Evolutionary conservation across 64 coral and sea anemone genomes (phyloP), one percentile per base, ranked within the genome.

Genomic region (Stylophora pistillata): DNA sequence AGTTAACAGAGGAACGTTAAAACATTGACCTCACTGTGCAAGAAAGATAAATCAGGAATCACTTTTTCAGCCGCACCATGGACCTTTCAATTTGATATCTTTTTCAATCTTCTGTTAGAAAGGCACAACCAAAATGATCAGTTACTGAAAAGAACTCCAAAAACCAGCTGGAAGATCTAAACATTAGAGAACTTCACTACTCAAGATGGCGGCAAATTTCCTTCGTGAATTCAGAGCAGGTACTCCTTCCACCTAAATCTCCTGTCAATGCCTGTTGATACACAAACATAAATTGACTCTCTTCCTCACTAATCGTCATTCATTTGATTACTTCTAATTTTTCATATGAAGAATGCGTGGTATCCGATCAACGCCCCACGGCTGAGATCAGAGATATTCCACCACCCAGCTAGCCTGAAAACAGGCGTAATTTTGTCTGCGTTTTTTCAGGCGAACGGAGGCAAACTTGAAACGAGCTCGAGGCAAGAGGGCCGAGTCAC

Each of bases 221-320:
- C 55, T 90, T 72, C 54, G 97, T 99, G 60, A 99, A 99, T 55
- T 92, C 89, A 6, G 97, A 99, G 53, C 97, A 99, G 2, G 77
- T 93, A 9, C 90, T 79, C 16, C 86, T 63, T 16, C 97, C 97
- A 63, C 97, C 97, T 73, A 99, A 88, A 81, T 99, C 97, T 11
- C 97, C 93, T 14, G 97, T 99, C 41, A 95, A 77, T 3, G 95
- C 89, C 97, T 99, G 64, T 78, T 30, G 80, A 55, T 11, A 81
- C 15, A 73, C 34, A 47, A 73, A 29, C 20, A 72, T 5, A 60
- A 29, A 70, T 53, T 71, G 18, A 13, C 5, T 10, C 15, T 3
- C 14, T 18, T 27, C 23, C 76, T 26, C 20, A 7, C 37, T 47
- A 7, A 47, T 47, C 37, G 7, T 47, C 37, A 47, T n/a, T n/a